phyloP scores from a whole-genome alignment of 2,888 invertebrate species.

The Agrochola lychnidis region DNA sequence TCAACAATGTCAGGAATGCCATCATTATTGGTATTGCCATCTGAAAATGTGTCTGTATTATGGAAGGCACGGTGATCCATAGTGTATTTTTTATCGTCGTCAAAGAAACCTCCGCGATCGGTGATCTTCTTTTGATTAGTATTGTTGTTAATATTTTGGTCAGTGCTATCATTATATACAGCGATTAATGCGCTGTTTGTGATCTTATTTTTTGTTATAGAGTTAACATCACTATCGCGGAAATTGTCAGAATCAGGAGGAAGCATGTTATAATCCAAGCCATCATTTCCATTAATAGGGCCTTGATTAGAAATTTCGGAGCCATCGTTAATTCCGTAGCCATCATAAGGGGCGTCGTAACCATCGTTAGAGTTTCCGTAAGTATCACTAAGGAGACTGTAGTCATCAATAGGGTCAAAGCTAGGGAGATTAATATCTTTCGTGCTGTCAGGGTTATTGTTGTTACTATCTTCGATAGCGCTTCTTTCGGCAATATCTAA shows the following conservation, averaged over 20 bases:
- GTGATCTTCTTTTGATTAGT: not conserved
- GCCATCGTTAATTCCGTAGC: not conserved
- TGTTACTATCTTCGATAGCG: not conserved
- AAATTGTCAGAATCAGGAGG: slow-evolving; percentile 17
- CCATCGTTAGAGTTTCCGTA: not conserved
- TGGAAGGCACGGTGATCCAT: slow-evolving; percentile 6
- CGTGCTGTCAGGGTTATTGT: not conserved
- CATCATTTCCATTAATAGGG: not conserved
- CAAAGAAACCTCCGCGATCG: not conserved
- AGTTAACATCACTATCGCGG: not conserved
- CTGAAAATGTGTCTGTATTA: not conserved
- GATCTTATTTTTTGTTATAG: not conserved
- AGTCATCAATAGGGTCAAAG: slow-evolving; percentile 5
- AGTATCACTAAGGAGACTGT: slow-evolving; percentile 3
- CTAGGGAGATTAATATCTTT: not conserved
- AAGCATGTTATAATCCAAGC: slow-evolving; percentile 24
- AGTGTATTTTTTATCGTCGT: not conserved
- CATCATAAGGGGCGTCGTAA: slow-evolving; percentile 10
- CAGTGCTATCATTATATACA: slow-evolving; percentile 17
- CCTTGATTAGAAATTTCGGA: not conserved
- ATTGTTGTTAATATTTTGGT: slow-evolving; percentile 19
- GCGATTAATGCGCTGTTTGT: not conserved
- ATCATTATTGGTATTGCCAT: slow-evolving; percentile 8
- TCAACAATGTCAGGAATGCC: not conserved
- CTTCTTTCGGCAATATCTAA: not conserved